These are phyloP conservation scores for Trogon melanurus DNA, from an alignment of 2,113 vertebrate genomes.

Conservation along the genomic window DNA sequence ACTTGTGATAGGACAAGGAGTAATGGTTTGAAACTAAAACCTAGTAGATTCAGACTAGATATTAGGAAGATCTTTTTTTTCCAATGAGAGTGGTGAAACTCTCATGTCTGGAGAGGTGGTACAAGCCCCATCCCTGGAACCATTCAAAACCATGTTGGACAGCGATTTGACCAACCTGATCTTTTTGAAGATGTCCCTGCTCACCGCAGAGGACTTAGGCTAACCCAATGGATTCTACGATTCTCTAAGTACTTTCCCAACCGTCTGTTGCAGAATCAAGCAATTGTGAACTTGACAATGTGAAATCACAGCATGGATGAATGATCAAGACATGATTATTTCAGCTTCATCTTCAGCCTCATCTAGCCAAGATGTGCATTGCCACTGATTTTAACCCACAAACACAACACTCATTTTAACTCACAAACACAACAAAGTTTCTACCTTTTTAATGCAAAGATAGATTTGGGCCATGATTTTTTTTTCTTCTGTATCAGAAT, in stretches of 20 bases:
- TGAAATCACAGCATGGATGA: not conserved
- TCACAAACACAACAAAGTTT: not conserved
- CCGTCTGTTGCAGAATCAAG: not conserved
- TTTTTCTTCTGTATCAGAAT: not conserved
- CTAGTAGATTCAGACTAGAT: not conserved
- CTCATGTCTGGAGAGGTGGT: not conserved
- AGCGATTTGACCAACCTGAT: not conserved
- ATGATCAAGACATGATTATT: not conserved
- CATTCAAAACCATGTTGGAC: not conserved
- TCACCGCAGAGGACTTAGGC: accelerated
- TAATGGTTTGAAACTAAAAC: not conserved
- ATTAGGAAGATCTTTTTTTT: not conserved
- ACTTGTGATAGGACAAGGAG: not conserved
- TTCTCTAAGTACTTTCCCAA: not conserved
- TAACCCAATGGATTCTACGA: not conserved
- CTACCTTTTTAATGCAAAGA: not conserved
- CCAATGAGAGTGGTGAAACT: not conserved
- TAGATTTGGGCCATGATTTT: not conserved
- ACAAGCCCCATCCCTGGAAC: not conserved
- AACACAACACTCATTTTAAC: not conserved
- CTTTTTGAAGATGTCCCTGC: not conserved
- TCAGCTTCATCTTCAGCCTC: not conserved
- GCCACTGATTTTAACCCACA: not conserved
- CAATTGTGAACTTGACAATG: not conserved
- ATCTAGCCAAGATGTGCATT: not conserved